phyloP scores from a whole-genome alignment of 2,888 invertebrate genomes.

The Neoaliturus tenellus region DNA sequence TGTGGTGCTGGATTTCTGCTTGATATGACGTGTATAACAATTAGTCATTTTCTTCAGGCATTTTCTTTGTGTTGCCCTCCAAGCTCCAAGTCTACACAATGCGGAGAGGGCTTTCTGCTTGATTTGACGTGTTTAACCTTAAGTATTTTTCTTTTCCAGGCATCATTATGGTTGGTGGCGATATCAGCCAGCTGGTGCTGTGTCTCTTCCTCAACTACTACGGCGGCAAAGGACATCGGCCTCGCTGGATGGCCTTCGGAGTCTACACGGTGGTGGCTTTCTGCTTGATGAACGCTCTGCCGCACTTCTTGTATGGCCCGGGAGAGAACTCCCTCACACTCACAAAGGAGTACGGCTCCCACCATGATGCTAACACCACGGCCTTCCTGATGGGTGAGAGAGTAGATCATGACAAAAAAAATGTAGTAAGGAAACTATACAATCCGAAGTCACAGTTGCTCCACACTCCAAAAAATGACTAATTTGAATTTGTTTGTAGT shows the following conservation, averaged over 20 bases:
- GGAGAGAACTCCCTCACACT: constrained; percentile 79
- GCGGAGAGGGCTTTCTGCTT: too few relatives aligned
- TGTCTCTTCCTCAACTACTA: constrained; percentile 81
- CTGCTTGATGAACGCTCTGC: constrained; percentile 80
- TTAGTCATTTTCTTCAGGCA: too few relatives aligned
- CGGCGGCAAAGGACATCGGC: constrained; percentile 82
- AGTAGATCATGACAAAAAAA: too few relatives aligned
- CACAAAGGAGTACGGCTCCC: constrained; percentile 77
- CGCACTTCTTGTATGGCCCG: constrained; percentile 81
- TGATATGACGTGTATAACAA: too few relatives aligned
- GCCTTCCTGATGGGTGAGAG: neutral
- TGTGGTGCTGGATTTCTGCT: too few relatives aligned
- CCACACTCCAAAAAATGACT: too few relatives aligned
- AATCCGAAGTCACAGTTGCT: too few relatives aligned
- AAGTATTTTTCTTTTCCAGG: constrained; percentile 72
- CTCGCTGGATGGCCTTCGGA: constrained; percentile 82
- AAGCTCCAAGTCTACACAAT: too few relatives aligned
- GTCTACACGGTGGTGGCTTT: constrained; percentile 78
- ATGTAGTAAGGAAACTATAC: too few relatives aligned
- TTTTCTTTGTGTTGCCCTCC: too few relatives aligned
- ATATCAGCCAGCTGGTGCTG: constrained; percentile 81
- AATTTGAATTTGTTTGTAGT: too few relatives aligned
- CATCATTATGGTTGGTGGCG: constrained; percentile 83
- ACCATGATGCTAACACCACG: constrained; percentile 23
- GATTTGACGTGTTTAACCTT: too few relatives aligned